Conservation (phyloP, 1,140 invertebrate genomes). For the Drosophila bifasciata region DNA sequence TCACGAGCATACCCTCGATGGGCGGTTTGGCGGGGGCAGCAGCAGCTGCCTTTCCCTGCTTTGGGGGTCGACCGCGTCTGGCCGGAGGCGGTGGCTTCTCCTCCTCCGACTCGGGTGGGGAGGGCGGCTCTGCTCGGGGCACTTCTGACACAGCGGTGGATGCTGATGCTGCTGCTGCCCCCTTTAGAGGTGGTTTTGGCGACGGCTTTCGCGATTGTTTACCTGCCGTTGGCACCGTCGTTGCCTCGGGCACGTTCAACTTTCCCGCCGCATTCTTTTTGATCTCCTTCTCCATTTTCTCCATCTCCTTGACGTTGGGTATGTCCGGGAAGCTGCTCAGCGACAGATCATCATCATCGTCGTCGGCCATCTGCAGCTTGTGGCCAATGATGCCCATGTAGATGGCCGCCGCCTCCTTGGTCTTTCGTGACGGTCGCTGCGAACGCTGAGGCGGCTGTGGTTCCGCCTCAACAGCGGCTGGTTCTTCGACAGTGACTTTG, state of each 20-base stretch:
- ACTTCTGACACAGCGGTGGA: too few species aligned
- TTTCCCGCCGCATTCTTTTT: slow-evolving; percentile 85
- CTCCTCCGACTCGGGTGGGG: slow-evolving; percentile 19
- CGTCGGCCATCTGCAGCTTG: slow-evolving; percentile 86
- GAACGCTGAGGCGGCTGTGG: slow-evolving; percentile 51
- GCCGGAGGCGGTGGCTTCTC: slow-evolving; percentile 46
- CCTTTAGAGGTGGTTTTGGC: slow-evolving; percentile 14
- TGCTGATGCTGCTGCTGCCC: slow-evolving; percentile 14
- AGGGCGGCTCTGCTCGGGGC: slow-evolving; percentile 2
- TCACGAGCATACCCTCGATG: slow-evolving; percentile 80
- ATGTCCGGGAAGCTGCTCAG: slow-evolving; percentile 88
- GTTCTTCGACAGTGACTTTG: slow-evolving; percentile 32
- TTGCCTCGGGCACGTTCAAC: slow-evolving; percentile 33
- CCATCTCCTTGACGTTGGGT: slow-evolving; percentile 87
- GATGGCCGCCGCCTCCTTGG: slow-evolving; percentile 90
- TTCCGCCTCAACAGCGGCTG: background rate
- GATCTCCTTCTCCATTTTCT: slow-evolving; percentile 87
- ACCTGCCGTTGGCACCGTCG: slow-evolving; percentile 25
- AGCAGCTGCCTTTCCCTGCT: slow-evolving; percentile 43
- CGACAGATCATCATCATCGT: slow-evolving; percentile 87
- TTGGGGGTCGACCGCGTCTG: slow-evolving; percentile 71
- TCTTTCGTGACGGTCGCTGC: slow-evolving; percentile 88
- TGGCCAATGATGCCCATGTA: slow-evolving; percentile 91
- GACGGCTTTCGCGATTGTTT: slow-evolving; percentile 41
- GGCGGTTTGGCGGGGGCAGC: slow-evolving; percentile 49